Conservation (phyloP, 2,888 invertebrate genomes). For the Archips xylosteana region DNA sequence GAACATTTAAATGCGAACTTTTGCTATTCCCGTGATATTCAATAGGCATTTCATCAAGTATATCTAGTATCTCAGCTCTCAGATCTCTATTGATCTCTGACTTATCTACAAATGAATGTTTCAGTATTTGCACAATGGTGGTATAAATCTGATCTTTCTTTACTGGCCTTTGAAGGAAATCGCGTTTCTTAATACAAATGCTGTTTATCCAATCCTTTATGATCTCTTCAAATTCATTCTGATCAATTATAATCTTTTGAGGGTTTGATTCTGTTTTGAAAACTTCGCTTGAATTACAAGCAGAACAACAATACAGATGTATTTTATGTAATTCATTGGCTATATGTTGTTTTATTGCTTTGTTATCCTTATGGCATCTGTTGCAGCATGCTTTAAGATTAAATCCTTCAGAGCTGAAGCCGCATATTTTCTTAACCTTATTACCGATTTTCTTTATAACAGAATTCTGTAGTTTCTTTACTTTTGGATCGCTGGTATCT, state of each 20-base stretch:
- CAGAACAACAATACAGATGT: not conserved
- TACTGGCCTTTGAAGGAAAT: slow-evolving; percentile 46
- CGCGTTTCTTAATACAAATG: slow-evolving; percentile 51
- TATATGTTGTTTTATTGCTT: not conserved
- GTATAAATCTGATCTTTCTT: slow-evolving; percentile 50
- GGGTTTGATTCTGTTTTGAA: slow-evolving; percentile 45
- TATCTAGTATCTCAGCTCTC: slow-evolving; percentile 49
- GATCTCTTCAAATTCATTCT: slow-evolving; percentile 48
- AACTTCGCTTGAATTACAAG: slow-evolving; percentile 13
- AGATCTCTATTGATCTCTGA: slow-evolving; percentile 44
- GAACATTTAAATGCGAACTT: slow-evolving; percentile 50
- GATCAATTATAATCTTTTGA: slow-evolving; percentile 19
- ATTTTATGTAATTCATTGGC: slow-evolving; percentile 11
- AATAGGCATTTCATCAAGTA: slow-evolving; percentile 56
- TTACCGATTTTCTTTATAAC: slow-evolving; percentile 42
- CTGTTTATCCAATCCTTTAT: slow-evolving; percentile 58
- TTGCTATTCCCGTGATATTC: slow-evolving; percentile 48
- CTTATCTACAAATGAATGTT: slow-evolving; percentile 48
- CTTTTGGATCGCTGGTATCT: slow-evolving; percentile 47
- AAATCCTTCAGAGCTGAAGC: not conserved
- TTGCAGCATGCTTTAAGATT: not conserved
- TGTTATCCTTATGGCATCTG: slow-evolving; percentile 13
- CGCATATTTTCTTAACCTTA: slow-evolving; percentile 32
- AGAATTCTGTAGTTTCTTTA: slow-evolving; percentile 38
- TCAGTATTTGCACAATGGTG: slow-evolving; percentile 50